These are phyloP conservation scores for Agriopis aurantiaria DNA, from an alignment of 2,888 invertebrate genomes.

Conservation along the genomic window DNA sequence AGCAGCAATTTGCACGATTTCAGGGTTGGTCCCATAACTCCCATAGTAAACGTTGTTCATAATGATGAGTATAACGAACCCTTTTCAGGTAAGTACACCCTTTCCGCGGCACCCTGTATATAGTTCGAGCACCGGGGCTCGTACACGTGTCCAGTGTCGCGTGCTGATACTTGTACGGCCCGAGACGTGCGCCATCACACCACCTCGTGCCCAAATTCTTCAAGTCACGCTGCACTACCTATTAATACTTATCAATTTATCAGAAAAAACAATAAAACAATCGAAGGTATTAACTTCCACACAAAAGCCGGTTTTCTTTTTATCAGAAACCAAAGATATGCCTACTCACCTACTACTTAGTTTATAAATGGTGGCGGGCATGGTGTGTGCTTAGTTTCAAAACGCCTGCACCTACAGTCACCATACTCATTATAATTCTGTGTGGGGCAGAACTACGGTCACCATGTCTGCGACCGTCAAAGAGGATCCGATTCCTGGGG, in stretches of 20 bases:
- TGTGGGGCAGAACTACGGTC: background rate
- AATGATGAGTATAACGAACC: too few species aligned
- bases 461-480: constrained; percentile 25
- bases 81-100: too few species aligned
- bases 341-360: background rate
- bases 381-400: constrained; percentile 19
- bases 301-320: constrained; percentile 20
- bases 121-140: too few species aligned
- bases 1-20: too few species aligned
- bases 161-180: background rate
- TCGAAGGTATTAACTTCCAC: constrained; percentile 21
- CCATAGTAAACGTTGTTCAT: too few species aligned
- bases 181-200: background rate
- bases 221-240: constrained; percentile 3
- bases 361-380: constrained; percentile 30
- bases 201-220: background rate
- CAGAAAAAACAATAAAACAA: constrained; percentile 16
- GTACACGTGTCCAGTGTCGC: background rate
- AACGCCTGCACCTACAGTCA: background rate
- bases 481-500: constrained; percentile 15
- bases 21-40: too few species aligned
- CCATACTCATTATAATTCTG: background rate
- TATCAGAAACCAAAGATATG: constrained; percentile 25
- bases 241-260: constrained; percentile 18
- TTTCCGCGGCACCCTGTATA: too few species aligned